Conservation (phyloP, 2,888 invertebrate genomes). For the Dicycla oo region DNA sequence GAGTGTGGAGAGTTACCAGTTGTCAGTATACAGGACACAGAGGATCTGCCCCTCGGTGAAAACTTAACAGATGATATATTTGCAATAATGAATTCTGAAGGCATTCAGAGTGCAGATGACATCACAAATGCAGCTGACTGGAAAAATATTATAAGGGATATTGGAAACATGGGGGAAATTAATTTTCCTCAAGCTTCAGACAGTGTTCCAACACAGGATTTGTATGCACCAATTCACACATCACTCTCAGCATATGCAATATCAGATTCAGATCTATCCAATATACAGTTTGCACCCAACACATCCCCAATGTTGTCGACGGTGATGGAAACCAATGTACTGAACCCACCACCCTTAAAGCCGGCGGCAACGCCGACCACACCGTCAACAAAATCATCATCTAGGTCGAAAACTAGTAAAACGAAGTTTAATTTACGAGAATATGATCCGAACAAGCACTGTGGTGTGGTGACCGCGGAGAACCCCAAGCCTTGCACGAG, state of each 20-base stretch:
- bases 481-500: constrained; percentile 94
- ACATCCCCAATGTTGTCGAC: constrained; percentile 78
- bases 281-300: constrained; percentile 82
- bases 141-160: constrained; percentile 88
- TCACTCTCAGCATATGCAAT: constrained; percentile 77
- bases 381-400: constrained; percentile 75
- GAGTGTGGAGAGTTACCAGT: constrained; percentile 87
- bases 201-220: constrained; percentile 77
- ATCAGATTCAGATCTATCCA: constrained; percentile 80
- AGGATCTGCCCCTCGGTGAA: constrained; percentile 86
- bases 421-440: constrained; percentile 91
- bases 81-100: constrained; percentile 89
- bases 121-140: constrained; percentile 87
- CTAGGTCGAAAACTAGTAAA: constrained; percentile 81
- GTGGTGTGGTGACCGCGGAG: constrained; percentile 93
- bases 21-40: constrained; percentile 89
- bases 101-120: constrained; percentile 88
- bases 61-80: constrained; percentile 88
- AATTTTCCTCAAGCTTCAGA: constrained; percentile 84
- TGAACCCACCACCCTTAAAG: constrained; percentile 62
- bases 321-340: constrained; percentile 71
- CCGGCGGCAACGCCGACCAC: constrained; percentile 72
- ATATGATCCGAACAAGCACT: constrained; percentile 96
- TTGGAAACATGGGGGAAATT: constrained; percentile 87
- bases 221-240: constrained; percentile 78